Percentiles rank a stretch among this genome's conserved stretches.
Conservation (phyloP, 1,140 invertebrate genomes). For the Aphis craccivora region DNA sequence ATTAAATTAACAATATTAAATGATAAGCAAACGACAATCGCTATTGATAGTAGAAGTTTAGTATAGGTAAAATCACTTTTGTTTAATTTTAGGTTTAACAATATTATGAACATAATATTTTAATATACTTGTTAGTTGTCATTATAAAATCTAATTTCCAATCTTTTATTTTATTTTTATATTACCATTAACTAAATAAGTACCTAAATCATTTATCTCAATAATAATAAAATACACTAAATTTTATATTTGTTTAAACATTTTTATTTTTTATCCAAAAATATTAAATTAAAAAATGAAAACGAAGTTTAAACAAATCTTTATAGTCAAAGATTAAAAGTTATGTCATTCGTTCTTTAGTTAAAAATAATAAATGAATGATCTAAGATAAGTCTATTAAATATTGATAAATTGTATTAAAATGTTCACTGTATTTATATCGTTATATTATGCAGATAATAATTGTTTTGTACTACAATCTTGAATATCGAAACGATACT, state of each 20-base stretch:
- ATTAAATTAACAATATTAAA: conserved; percentile 13
- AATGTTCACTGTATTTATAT: neutral
- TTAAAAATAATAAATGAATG: neutral
- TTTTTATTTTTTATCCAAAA: too few species aligned
- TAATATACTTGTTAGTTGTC: neutral
- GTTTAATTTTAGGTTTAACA: neutral
- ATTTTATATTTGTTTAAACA: neutral
- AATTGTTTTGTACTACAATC: neutral
- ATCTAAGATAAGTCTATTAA: neutral
- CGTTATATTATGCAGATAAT: neutral
- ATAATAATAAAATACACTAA: neutral
- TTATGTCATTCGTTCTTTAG: neutral
- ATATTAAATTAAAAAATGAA: neutral
- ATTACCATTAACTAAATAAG: neutral
- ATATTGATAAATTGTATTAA: neutral
- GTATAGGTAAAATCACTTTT: neutral
- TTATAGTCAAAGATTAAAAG: neutral
- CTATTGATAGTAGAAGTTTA: neutral
- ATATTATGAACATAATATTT: neutral
- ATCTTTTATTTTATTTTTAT: neutral
- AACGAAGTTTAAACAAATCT: neutral
- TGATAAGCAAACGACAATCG: neutral
- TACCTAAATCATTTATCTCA: neutral
- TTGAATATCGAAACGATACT: neutral
- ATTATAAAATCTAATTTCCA: neutral